A percentile compares a stretch with the other conserved stretches of the same genome.
phyloP scores from a whole-genome alignment of 2,797 vertebrate genomes.

The Rhinophrynus dorsalis region DNA sequence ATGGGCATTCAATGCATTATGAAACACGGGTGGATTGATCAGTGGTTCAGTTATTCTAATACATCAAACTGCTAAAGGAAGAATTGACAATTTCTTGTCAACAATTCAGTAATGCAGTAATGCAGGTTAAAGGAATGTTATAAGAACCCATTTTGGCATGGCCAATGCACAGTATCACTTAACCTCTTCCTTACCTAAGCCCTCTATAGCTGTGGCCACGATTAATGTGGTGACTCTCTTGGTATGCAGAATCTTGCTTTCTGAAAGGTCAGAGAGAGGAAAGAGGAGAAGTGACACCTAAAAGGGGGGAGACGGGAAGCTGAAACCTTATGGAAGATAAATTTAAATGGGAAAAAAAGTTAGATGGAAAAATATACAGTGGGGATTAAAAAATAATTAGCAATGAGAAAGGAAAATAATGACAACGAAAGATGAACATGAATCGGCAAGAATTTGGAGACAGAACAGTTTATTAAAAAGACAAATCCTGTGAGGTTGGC shows the following conservation, averaged over 20 bases:
- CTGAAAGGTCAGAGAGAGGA: conserved; percentile 29
- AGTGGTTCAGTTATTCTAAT: too few relatives aligned
- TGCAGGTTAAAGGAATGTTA: too few relatives aligned
- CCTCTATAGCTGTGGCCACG: background rate
- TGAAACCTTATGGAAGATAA: too few relatives aligned
- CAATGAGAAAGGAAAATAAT: background rate
- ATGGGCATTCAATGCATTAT: too few relatives aligned
- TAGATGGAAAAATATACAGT: background rate
- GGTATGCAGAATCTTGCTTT: conserved; percentile 24
- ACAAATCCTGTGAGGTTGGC: background rate
- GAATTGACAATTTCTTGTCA: too few relatives aligned
- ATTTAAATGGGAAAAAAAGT: too few relatives aligned
- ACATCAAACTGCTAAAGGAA: too few relatives aligned
- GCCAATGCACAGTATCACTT: background rate
- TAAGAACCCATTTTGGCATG: too few relatives aligned
- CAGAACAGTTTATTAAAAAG: background rate
- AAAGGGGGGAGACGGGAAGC: background rate
- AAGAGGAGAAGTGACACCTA: conserved; percentile 21
- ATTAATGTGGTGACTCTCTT: conserved; percentile 25
- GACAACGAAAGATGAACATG: background rate
- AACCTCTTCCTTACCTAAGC: background rate
- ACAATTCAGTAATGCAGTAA: too few relatives aligned
- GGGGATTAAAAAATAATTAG: background rate
- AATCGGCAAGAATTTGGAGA: background rate
- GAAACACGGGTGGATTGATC: too few relatives aligned